Conservation (phyloP, 2,797 vertebrate genomes). For the Nothura maculosa region DNA sequence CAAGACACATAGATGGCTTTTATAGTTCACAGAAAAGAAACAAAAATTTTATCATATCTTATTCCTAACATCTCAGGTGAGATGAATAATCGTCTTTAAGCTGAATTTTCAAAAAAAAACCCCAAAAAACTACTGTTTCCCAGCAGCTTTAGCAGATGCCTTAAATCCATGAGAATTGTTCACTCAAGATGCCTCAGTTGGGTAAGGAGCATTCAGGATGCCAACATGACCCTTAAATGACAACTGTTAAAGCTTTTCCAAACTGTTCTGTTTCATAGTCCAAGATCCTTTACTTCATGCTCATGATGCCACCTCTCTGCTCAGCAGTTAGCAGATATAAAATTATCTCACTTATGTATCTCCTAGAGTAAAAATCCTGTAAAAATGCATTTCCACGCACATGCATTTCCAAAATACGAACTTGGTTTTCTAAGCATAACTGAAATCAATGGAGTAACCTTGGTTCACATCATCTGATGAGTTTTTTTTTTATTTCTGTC, state of each 20-base stretch:
- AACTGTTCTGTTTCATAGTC: background rate
- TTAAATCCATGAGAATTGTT: background rate
- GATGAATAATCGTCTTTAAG: background rate
- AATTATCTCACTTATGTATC: background rate
- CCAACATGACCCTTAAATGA: background rate
- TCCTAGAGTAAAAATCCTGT: background rate
- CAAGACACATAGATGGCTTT: background rate
- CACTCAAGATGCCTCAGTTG: background rate
- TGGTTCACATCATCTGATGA: slow-evolving; percentile 36
- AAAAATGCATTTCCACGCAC: background rate
- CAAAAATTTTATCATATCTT: background rate
- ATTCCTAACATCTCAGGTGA: background rate
- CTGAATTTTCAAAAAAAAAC: background rate
- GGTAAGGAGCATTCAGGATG: background rate
- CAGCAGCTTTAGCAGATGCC: background rate
- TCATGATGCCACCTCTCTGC: background rate
- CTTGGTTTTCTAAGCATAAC: background rate
- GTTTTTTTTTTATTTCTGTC: slow-evolving; percentile 16
- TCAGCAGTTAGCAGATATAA: background rate
- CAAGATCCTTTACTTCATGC: background rate
- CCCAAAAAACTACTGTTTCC: background rate
- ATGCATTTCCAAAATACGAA: background rate
- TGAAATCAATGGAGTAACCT: slow-evolving; percentile 21
- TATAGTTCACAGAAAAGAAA: background rate
- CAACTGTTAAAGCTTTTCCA: background rate